Evolutionary conservation across 2,888 invertebrate species (phyloP).

Genomic region (Augochlorella aurata): DNA sequence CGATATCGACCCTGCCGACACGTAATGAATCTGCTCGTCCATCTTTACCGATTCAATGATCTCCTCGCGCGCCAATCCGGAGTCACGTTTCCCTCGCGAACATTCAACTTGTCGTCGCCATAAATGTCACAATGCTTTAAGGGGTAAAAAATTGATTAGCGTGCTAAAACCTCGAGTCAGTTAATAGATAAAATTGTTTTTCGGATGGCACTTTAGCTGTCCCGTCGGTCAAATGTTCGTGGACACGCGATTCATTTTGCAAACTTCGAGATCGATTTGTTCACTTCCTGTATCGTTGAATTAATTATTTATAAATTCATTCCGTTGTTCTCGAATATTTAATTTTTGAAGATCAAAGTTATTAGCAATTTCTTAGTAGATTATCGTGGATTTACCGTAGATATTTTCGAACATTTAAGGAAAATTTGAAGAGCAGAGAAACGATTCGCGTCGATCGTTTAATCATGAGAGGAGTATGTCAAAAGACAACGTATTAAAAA

Average conservation of each 20-base stretch:
- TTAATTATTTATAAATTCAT: background rate
- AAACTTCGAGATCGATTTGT: background rate
- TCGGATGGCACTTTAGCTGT: background rate
- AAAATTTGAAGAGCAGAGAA: background rate
- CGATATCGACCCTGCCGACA: constrained; percentile 54
- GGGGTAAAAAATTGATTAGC: background rate
- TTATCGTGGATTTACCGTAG: background rate
- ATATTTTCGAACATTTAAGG: background rate
- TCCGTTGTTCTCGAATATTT: too few species aligned
- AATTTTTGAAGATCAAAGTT: too few species aligned
- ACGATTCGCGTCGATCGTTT: too few species aligned
- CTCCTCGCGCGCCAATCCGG: background rate
- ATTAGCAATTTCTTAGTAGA: too few species aligned
- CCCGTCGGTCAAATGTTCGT: background rate
- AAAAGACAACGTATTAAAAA: too few species aligned
- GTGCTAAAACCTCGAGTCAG: background rate
- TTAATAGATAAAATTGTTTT: background rate
- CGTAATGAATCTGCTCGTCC: constrained; percentile 53
- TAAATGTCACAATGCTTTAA: constrained; percentile 12
- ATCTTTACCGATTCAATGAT: constrained; percentile 51
- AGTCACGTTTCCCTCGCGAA: background rate
- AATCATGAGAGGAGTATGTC: too few species aligned
- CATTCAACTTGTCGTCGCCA: constrained; percentile 27
- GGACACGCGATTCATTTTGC: background rate
- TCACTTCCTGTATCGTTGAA: background rate